A percentile compares a stretch with the other conserved stretches of the same genome.
These are phyloP conservation scores for Branchinecta lynchi DNA, from an alignment of 1,140 invertebrate species.

Conservation along the genomic window DNA sequence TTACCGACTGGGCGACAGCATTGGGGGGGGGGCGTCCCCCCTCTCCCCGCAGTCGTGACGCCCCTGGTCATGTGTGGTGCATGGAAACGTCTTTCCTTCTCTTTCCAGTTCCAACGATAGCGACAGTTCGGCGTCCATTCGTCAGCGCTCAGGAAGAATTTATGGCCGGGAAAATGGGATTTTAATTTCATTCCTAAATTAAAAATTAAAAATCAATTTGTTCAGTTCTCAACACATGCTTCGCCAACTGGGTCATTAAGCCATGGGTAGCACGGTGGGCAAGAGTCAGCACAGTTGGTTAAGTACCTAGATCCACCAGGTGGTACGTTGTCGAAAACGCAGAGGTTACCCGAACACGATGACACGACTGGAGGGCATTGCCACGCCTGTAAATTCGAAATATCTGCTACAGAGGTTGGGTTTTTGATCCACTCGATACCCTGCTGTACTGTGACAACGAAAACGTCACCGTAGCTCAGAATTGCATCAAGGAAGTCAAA, in stretches of 20 bases:
- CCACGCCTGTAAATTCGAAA: conserved; percentile 18
- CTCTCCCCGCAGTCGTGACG: too few species aligned
- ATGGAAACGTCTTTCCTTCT: too few species aligned
- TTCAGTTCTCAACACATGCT: too few species aligned
- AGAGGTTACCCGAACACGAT: not conserved
- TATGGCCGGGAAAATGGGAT: too few species aligned
- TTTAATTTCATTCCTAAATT: too few species aligned
- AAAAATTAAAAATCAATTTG: too few species aligned
- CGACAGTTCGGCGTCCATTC: too few species aligned
- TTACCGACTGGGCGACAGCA: too few species aligned
- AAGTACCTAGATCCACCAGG: not conserved
- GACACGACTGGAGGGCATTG: not conserved
- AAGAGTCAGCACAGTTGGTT: not conserved
- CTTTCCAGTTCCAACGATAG: too few species aligned
- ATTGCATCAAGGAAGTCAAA: conserved; percentile 21
- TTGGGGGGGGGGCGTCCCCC: too few species aligned
- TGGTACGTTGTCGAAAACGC: not conserved
- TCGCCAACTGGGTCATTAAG: not conserved
- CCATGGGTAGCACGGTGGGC: not conserved
- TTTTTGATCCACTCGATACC: conserved; percentile 18
- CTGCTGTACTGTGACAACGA: conserved; percentile 25
- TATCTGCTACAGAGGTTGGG: conserved; percentile 26
- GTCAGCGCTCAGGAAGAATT: too few species aligned
- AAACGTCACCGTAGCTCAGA: conserved; percentile 20
- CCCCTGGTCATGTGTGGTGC: too few species aligned